Percentiles rank a stretch among this genome's conserved stretches.
phyloP scores from a whole-genome alignment of 1,140 invertebrate genomes.

The Thaumatotibia leucotreta region DNA sequence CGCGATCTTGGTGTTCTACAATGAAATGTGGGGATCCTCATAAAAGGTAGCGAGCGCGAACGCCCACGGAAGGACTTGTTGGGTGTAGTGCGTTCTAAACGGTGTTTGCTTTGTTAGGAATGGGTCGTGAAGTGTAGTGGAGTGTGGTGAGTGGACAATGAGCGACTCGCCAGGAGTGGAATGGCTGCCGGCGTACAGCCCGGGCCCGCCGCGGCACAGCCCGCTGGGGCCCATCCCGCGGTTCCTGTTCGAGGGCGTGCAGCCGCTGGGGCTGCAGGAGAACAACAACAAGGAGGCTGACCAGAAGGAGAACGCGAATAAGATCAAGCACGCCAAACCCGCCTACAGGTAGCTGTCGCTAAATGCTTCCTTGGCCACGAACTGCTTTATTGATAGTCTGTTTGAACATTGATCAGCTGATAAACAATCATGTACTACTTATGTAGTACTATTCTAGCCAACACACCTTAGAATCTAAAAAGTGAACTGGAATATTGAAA shows the following conservation, averaged over 20 bases:
- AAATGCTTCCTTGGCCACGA: no score
- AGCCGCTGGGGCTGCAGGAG: slow-evolving; percentile 59
- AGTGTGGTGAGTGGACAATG: slow-evolving; percentile 61
- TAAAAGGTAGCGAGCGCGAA: slow-evolving; percentile 64
- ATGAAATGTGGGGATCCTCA: slow-evolving; percentile 53
- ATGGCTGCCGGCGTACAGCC: slow-evolving; percentile 71
- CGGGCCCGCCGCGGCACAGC: slow-evolving; percentile 66
- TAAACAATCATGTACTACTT: background rate
- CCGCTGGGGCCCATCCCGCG: slow-evolving; percentile 67
- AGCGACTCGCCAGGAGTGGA: slow-evolving; percentile 70
- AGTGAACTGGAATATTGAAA: no score
- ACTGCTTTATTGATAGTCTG: no score
- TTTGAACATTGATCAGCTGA: background rate
- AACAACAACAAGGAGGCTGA: slow-evolving; percentile 70
- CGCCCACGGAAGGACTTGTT: slow-evolving; percentile 47
- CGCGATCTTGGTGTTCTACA: slow-evolving; percentile 57
- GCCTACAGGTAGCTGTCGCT: slow-evolving; percentile 64
- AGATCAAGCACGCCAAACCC: slow-evolving; percentile 69
- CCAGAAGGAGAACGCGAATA: slow-evolving; percentile 62
- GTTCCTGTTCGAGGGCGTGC: slow-evolving; percentile 68
- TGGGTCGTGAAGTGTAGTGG: slow-evolving; percentile 32
- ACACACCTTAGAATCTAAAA: no score
- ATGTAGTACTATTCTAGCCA: no score
- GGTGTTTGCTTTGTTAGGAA: slow-evolving; percentile 17
- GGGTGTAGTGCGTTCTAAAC: slow-evolving; percentile 26